Evolutionary conservation across 2,113 vertebrate species (phyloP).

Genomic region (Rhombomys opimus): DNA sequence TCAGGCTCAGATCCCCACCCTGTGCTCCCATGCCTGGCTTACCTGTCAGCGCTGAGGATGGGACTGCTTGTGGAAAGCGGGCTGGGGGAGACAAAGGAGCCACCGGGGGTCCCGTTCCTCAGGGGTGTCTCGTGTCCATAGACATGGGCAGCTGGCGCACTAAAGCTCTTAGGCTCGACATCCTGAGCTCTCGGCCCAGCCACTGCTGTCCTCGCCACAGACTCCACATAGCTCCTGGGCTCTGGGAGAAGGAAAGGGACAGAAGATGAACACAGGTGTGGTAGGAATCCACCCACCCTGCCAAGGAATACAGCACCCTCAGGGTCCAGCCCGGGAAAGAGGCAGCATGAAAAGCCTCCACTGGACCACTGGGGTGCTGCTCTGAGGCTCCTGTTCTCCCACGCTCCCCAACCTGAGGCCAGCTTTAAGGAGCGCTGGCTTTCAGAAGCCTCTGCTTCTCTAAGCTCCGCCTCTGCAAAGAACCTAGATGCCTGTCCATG

Average conservation of each 20-base stretch:
- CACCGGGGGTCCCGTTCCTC: slow-evolving; percentile 85
- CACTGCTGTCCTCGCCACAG: slow-evolving; percentile 92
- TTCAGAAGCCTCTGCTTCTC: not conserved
- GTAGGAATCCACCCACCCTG: not conserved
- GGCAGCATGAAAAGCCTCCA: not conserved
- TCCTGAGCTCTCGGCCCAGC: slow-evolving; percentile 81
- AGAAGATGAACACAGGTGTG: not conserved
- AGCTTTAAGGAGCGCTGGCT: not conserved
- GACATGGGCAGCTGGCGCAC: slow-evolving; percentile 74
- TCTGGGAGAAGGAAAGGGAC: slow-evolving; percentile 84
- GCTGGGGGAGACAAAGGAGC: slow-evolving; percentile 88
- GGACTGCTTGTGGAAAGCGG: slow-evolving; percentile 96
- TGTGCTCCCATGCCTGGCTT: slow-evolving; percentile 54
- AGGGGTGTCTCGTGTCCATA: slow-evolving; percentile 82
- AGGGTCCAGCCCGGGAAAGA: not conserved
- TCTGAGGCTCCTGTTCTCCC: not conserved
- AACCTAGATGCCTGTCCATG: not conserved
- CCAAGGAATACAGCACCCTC: fast-evolving
- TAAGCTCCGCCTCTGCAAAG: not conserved
- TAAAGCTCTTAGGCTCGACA: slow-evolving; percentile 75
- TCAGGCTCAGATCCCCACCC: not conserved
- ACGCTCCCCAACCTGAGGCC: not conserved
- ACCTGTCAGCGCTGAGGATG: slow-evolving; percentile 93
- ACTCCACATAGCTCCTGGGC: slow-evolving; percentile 96
- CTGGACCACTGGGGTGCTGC: not conserved